These are phyloP conservation scores for Mirounga angustirostris DNA, from an alignment of 2,113 vertebrate species.

Conservation along the genomic window DNA sequence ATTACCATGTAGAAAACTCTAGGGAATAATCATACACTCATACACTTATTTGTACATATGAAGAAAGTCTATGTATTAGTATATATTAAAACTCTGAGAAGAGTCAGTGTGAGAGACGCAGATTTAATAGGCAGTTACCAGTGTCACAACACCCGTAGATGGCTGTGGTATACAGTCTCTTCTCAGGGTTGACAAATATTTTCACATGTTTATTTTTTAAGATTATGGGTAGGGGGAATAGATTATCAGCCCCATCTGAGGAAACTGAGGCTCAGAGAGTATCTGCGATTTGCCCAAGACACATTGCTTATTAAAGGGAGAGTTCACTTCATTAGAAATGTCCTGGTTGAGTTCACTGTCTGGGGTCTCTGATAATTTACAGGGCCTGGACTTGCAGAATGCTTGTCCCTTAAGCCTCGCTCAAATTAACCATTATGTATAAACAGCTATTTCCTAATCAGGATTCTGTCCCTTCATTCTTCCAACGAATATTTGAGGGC, in stretches of 20 bases:
- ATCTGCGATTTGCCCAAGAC: background rate
- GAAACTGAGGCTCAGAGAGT: background rate
- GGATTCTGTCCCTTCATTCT: background rate
- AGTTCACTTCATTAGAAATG: background rate
- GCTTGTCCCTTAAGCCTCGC: background rate
- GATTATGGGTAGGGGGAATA: background rate
- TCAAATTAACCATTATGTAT: background rate
- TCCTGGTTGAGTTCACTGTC: background rate
- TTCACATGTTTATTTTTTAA: background rate
- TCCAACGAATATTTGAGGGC: background rate
- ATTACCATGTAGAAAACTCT: background rate
- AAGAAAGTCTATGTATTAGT: background rate
- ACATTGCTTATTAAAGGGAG: background rate
- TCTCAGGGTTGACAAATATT: background rate
- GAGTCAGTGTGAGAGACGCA: background rate
- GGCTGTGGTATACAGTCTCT: fast-evolving
- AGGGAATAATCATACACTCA: background rate
- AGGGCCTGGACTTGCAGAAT: background rate
- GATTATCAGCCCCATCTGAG: background rate
- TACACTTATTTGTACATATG: background rate
- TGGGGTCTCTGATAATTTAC: too few species aligned
- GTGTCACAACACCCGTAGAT: fast-evolving
- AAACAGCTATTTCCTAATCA: background rate
- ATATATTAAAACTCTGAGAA: background rate
- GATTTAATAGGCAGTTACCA: background rate